Evolutionary conservation across 1,140 invertebrate species (phyloP), one percentile per base, ranked within the genome.

Genomic region (Chironomus striatipennis): DNA sequence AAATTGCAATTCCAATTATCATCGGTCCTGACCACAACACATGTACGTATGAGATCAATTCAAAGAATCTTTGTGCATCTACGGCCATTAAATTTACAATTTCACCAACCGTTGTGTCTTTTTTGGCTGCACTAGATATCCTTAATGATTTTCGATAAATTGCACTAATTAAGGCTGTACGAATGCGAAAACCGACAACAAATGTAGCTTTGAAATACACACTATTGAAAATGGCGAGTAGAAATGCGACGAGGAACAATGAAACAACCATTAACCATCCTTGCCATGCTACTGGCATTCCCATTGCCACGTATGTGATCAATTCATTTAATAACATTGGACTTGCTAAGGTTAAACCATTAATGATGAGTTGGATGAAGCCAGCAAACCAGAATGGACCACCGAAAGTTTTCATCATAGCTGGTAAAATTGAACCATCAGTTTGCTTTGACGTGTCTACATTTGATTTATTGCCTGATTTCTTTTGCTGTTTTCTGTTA

Each of bases 181-280:
- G n/a, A 18, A 70, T 70, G 10, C 65, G 65, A 20, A 70, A 70
- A 21, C 65, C 65, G 18, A 70, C 65, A 24, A 70, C 5, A 20
- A 70, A 70, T 17, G 65, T 70, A 7, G 17, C 21, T 21, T 21
- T 20, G 18, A 20, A 70, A 70, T 70, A 70, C 2, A 21, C 15
- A 7, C 18, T 17, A 20, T 70, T 70, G 18, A 70, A 70, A 70
- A 70, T 90, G 88, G 84, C 85, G 73, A 90, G 83, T 76, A 90
- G 83, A 79, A 92, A 88, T 6, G 95, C 94, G 78, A 91, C 94
- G 34, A 90, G 83, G 84, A 97, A 97, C 77, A 90, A 90, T 74
- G 96, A 83, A n/a, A 91, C 77, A 84, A 97, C 95, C 82, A 95
- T 91, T 17, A 90, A 79, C 0, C 95, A 78, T 82, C 95, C 94